Percentiles rank a stretch among this genome's conserved stretches.
phyloP scores from a whole-genome alignment of 2,113 vertebrate genomes.

The Cephalopterus ornatus region DNA sequence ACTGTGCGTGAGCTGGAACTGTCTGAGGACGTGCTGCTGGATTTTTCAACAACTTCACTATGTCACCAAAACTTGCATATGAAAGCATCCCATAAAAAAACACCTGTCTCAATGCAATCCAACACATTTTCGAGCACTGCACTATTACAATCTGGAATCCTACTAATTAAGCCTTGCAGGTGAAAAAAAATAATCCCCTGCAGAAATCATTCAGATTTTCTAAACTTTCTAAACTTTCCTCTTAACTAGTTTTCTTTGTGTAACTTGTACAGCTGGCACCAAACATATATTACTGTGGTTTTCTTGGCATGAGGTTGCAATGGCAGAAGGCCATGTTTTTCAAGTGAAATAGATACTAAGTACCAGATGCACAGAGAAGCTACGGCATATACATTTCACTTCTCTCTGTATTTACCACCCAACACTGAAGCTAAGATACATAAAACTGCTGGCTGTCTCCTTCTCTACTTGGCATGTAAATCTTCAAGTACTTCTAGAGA shows the following conservation, averaged over 20 bases:
- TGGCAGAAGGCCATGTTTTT: slow-evolving; percentile 10
- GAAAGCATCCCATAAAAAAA: neutral
- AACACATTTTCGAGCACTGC: neutral
- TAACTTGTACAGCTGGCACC: neutral
- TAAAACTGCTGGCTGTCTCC: neutral
- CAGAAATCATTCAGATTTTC: neutral
- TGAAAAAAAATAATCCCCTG: neutral
- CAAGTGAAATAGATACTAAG: neutral
- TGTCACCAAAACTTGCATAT: neutral
- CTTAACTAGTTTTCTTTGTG: neutral
- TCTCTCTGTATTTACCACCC: neutral
- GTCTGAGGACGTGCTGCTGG: neutral
- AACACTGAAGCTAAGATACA: neutral
- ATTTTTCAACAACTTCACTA: neutral
- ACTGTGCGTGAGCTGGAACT: neutral
- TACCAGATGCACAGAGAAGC: neutral
- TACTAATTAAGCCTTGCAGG: slow-evolving; percentile 17
- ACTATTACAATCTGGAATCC: neutral
- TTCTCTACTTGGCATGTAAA: neutral
- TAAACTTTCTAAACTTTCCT: neutral
- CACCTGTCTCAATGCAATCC: neutral
- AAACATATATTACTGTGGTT: neutral
- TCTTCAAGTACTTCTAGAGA: neutral
- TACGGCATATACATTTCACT: neutral
- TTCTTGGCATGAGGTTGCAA: neutral